phyloP scores from a whole-genome alignment of 2,888 invertebrate genomes.

The Nebria brevicollis region DNA sequence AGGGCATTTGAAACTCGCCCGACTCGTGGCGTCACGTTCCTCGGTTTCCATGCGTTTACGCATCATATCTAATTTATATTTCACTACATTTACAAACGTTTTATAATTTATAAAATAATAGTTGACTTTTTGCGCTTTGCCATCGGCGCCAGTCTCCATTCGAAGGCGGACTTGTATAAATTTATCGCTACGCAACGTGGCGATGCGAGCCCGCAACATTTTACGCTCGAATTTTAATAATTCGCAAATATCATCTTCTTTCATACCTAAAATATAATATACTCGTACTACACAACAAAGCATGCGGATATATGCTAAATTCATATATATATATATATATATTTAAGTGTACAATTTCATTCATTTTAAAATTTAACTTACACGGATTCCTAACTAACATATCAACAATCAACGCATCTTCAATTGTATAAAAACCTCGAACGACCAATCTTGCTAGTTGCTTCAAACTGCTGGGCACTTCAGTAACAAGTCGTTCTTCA shows the following conservation, averaged over 20 bases:
- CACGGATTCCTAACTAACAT: slow-evolving; percentile 96
- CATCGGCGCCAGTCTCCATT: slow-evolving; percentile 95
- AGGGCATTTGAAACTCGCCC: slow-evolving; percentile 95
- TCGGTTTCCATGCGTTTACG: slow-evolving; percentile 95
- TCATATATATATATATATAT: background rate
- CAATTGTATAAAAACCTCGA: slow-evolving; percentile 92
- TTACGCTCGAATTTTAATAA: slow-evolving; percentile 92
- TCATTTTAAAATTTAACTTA: slow-evolving; percentile 64
- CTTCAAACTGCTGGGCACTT: slow-evolving; percentile 93
- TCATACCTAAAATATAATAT: slow-evolving; percentile 71
- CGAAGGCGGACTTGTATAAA: slow-evolving; percentile 91
- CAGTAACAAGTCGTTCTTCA: slow-evolving; percentile 83
- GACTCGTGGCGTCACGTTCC: slow-evolving; percentile 92
- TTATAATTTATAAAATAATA: slow-evolving; percentile 98
- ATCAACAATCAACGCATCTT: slow-evolving; percentile 94
- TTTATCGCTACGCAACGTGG: slow-evolving; percentile 89
- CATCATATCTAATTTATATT: slow-evolving; percentile 97
- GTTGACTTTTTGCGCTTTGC: slow-evolving; percentile 94
- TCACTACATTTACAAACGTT: slow-evolving; percentile 96
- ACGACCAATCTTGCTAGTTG: slow-evolving; percentile 91
- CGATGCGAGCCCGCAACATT: slow-evolving; percentile 88
- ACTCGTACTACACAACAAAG: background rate
- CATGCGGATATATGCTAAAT: too few relatives aligned
- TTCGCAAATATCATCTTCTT: slow-evolving; percentile 91
- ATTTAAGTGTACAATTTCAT: background rate